A percentile compares a stretch with the other conserved stretches of the same genome.
phyloP scores from a whole-genome alignment of 1,140 invertebrate genomes.

The Colletes latitarsis region DNA sequence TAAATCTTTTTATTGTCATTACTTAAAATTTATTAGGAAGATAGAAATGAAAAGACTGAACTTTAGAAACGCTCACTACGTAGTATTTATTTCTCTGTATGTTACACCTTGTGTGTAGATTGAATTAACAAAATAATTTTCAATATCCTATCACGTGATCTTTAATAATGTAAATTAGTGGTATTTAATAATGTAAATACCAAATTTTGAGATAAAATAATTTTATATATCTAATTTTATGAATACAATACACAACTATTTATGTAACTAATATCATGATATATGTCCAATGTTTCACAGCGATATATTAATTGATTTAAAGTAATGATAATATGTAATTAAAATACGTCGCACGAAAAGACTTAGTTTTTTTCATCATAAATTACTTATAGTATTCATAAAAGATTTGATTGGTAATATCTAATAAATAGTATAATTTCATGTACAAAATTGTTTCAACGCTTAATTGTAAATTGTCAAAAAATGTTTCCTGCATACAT shows the following conservation, averaged over 20 bases:
- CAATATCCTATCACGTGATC: constrained; percentile 4
- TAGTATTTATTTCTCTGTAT: constrained; percentile 38
- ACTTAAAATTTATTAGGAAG: constrained; percentile 56
- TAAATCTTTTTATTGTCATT: constrained; percentile 18
- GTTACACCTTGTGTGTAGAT: constrained; percentile 21
- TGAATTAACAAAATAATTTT: constrained; percentile 30
- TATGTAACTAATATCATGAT: constrained; percentile 1
- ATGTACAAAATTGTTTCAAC: background rate
- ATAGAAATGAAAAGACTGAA: constrained; percentile 62
- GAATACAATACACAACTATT: background rate
- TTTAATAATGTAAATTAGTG: constrained; percentile 36
- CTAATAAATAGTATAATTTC: background rate
- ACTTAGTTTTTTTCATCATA: background rate
- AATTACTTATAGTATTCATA: background rate
- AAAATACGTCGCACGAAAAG: background rate
- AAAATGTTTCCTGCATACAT: background rate
- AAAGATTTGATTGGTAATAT: background rate
- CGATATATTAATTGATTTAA: constrained; percentile 8
- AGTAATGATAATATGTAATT: background rate
- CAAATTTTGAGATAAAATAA: constrained; percentile 25
- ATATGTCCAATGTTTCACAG: constrained; percentile 2
- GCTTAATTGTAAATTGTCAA: background rate
- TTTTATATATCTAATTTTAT: constrained; percentile 24
- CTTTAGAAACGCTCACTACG: constrained; percentile 50
- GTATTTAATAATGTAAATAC: constrained; percentile 39